These are phyloP conservation scores for Drosophila albomicans DNA, from an alignment of 1,140 invertebrate genomes.

Conservation along the genomic window DNA sequence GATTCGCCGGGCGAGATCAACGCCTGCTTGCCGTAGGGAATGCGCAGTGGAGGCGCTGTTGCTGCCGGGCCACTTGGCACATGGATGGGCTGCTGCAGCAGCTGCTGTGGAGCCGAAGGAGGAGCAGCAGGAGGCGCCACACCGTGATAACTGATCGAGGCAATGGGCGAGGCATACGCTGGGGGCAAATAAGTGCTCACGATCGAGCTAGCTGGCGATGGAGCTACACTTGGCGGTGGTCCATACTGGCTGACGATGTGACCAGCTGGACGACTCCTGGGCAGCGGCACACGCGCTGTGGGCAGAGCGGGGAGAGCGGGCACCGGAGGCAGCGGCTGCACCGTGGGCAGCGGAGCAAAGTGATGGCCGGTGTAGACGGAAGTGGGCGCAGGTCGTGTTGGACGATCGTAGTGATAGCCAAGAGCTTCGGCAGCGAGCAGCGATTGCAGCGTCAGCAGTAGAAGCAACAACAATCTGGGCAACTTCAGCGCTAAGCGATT, in stretches of 20 bases:
- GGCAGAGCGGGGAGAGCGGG: constrained; percentile 69
- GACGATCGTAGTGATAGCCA: constrained; percentile 76
- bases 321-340: constrained; percentile 71
- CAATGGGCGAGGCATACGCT: constrained; percentile 30
- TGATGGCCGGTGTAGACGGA: constrained; percentile 58
- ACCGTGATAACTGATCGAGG: constrained; percentile 64
- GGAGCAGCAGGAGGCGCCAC: constrained; percentile 22
- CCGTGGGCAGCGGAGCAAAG: constrained; percentile 68
- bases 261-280: constrained; percentile 43
- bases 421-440: constrained; percentile 32
- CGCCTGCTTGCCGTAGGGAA: constrained; percentile 72
- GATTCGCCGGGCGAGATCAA: constrained; percentile 65
- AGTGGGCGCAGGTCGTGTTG: constrained; percentile 36
- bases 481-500: constrained; percentile 19
- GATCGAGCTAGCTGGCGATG: not conserved
- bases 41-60: constrained; percentile 55
- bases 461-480: constrained; percentile 29
- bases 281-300: constrained; percentile 49
- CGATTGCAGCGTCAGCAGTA: constrained; percentile 13
- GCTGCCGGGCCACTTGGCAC: constrained; percentile 39
- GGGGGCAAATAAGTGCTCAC: constrained; percentile 22
- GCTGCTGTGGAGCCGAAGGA: constrained; percentile 17
- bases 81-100: constrained; percentile 32
- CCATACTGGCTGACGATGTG: constrained; percentile 16
- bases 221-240: not conserved